Conservation (phyloP, 2,113 vertebrate species). For the Melanerpes formicivorus region DNA sequence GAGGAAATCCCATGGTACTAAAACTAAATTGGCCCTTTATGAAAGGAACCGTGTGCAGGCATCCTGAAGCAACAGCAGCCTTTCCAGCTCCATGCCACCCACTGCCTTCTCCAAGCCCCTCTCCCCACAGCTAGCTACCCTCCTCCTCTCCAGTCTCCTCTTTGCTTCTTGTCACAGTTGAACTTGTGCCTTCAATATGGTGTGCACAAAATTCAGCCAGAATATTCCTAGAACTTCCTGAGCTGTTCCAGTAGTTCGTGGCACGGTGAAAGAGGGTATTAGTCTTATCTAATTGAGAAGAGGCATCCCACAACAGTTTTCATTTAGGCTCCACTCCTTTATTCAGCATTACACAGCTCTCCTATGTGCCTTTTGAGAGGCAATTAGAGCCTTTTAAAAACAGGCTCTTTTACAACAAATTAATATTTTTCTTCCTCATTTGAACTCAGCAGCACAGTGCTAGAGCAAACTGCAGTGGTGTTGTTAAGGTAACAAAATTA, state of each 20-base stretch:
- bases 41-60: neutral
- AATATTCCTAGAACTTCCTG: neutral
- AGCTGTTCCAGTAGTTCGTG: accelerated
- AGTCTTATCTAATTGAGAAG: neutral
- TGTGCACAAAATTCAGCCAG: neutral
- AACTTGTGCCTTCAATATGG: accelerated
- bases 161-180: neutral
- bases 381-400: neutral
- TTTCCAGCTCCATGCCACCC: neutral
- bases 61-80: neutral
- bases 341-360: neutral
- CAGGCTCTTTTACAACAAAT: neutral
- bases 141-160: neutral
- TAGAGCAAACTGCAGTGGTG: neutral
- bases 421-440: neutral
- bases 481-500: conserved; percentile 18
- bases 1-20: neutral
- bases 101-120: neutral
- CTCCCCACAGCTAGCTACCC: accelerated
- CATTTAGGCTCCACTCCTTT: neutral
- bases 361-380: neutral
- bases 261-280: neutral
- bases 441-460: neutral
- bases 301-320: neutral
- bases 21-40: neutral